Base-by-base conservation (phyloP, 92 coral and sea anemone genomes). In the Epizoanthus scotinus region DNA sequence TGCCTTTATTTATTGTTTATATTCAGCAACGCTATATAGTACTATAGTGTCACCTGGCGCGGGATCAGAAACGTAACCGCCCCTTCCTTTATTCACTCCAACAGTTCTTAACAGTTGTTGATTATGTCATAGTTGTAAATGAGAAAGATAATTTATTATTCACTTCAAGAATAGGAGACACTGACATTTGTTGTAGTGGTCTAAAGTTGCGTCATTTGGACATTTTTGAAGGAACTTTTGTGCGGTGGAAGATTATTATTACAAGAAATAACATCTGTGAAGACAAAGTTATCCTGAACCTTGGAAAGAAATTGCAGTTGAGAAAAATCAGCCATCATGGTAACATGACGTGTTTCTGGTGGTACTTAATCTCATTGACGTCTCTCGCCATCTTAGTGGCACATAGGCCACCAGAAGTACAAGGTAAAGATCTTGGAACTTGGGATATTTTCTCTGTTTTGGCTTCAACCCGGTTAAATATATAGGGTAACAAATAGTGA, bases 311-410 rank as follows among this genome's bases (percentile, higher is more conserved):
- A 26, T 55, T 52, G 40, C 21, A 58, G 68, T 59, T 34, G 57
- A 40, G 55, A 75, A 87, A 69, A 87, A 14, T 55, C 52, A 17
- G 85, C 85, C 86, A 85, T 69, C 91, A 92, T 92, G 97, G 97
- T 89, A 92, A 73, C 91, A 92, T 92, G 97, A 90, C 71, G 91
- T 86, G 38, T 57, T 75, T 60, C 49, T 58, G 68, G 67, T 60
- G 68, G 57, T 75, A 40, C 59, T 36, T 75, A 67, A 59, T 38
- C 31, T 6, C 50, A 36, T 49, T 59, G 20, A 38, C 61, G 25
- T 75, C 67, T 59, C 68, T 75, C 58, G 18, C 81, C 57, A 40
- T 42, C 24, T 36, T 21, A 59, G 49, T 21, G 17, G 31, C 34
- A 21, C 14, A 24, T 58, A 38, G 81, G 27, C 29, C 38, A 36